A percentile compares a stretch with the other conserved stretches of the same genome.
phyloP scores from a whole-genome alignment of 2,113 vertebrate genomes.

The Alethe castanea region DNA sequence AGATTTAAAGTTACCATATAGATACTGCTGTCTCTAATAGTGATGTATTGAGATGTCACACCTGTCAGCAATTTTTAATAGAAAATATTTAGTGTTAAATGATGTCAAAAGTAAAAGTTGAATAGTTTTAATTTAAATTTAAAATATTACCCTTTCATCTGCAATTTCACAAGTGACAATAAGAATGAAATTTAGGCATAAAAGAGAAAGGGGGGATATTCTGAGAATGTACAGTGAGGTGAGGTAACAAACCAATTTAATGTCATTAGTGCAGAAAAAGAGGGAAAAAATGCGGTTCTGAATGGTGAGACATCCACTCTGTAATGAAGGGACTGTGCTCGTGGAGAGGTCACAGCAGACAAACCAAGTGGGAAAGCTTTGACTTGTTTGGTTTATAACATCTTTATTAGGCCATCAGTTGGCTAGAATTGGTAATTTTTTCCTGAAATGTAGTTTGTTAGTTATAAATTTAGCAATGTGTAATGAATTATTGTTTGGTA shows the following conservation, averaged over 20 bases:
- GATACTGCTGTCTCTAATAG: neutral
- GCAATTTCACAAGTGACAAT: neutral
- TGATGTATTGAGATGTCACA: neutral
- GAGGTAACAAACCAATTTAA: neutral
- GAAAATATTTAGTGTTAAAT: neutral
- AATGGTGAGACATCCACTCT: neutral
- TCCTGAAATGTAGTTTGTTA: neutral
- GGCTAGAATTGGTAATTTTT: neutral
- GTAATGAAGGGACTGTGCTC: neutral
- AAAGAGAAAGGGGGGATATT: neutral
- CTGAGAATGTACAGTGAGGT: neutral
- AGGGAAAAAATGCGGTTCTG: neutral
- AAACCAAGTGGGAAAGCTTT: neutral
- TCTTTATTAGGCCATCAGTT: neutral
- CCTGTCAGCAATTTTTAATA: neutral
- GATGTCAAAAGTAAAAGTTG: neutral
- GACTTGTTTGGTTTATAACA: neutral
- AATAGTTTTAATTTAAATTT: neutral
- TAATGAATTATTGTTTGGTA: neutral
- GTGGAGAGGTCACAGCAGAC: neutral
- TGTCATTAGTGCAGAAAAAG: neutral
- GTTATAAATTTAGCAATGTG: neutral
- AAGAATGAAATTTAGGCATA: neutral
- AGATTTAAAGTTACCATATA: neutral
- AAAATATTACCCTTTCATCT: neutral